Conservation (phyloP, 2,113 vertebrate species). For the Montifringilla adamsi region DNA sequence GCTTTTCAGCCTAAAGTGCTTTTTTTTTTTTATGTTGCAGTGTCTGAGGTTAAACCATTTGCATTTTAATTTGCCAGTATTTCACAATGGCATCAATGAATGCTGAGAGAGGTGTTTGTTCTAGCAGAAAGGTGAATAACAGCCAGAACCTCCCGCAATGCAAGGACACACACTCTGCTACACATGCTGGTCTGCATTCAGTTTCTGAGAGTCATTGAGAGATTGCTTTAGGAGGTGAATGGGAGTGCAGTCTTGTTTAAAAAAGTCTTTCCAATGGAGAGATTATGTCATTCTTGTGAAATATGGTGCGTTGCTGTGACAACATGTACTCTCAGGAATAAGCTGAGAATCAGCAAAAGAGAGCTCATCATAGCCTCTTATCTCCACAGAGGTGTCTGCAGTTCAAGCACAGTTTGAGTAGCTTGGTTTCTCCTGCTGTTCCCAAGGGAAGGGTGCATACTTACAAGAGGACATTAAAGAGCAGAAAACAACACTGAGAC, state of each 20-base stretch:
- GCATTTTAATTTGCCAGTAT: not conserved
- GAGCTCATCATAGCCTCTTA: not conserved
- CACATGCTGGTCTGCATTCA: not conserved
- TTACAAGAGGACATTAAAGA: not conserved
- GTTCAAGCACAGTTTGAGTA: not conserved
- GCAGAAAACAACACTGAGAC: not conserved
- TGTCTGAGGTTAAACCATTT: not conserved
- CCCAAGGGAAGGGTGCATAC: not conserved
- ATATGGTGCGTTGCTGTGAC: not conserved
- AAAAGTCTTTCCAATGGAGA: not conserved
- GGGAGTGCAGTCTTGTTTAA: not conserved
- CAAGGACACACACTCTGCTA: not conserved
- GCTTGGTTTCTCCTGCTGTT: not conserved
- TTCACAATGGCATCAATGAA: not conserved
- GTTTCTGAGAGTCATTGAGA: not conserved
- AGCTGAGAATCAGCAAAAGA: constrained; percentile 11
- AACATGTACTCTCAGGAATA: not conserved
- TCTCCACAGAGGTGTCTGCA: not conserved
- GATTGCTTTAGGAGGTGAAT: not conserved
- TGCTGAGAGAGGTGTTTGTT: not conserved
- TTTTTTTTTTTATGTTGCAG: not conserved
- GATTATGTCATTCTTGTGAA: constrained; percentile 13
- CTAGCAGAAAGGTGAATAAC: not conserved
- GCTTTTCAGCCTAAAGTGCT: not conserved
- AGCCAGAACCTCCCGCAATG: not conserved